phyloP scores from a whole-genome alignment of 2,113 vertebrate genomes.

The Rhinoptilus africanus region DNA sequence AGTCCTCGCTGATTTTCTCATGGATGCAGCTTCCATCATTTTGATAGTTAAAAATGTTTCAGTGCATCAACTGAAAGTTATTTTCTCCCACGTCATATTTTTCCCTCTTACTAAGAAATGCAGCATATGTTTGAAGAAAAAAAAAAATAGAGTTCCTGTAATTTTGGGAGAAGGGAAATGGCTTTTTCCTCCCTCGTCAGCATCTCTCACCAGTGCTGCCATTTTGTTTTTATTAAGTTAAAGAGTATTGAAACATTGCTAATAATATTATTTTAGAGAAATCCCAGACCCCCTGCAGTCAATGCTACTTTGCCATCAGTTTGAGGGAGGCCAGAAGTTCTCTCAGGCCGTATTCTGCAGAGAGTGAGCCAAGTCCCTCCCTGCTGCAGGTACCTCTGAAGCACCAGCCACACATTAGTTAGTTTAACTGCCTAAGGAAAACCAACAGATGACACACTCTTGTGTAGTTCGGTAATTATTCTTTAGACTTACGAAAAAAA shows the following conservation, averaged over 20 bases:
- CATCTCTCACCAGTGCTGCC: neutral
- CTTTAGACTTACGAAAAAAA: neutral
- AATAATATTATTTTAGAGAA: constrained; percentile 42
- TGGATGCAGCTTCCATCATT: constrained; percentile 25
- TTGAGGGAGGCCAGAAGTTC: neutral
- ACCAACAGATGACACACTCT: neutral
- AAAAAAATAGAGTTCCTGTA: neutral
- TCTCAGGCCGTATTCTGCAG: neutral
- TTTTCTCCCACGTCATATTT: constrained; percentile 57
- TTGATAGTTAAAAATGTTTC: constrained; percentile 58
- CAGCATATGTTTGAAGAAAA: neutral
- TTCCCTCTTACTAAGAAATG: constrained; percentile 35
- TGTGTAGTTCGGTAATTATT: neutral
- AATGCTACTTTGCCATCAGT: neutral
- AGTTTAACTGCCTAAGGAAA: neutral
- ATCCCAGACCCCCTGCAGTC: neutral
- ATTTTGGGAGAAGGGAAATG: neutral
- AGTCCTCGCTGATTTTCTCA: constrained; percentile 58
- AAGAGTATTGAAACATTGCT: neutral
- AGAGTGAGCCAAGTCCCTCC: neutral
- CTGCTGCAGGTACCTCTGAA: neutral
- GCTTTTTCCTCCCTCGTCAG: neutral
- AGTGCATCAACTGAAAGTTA: constrained; percentile 47
- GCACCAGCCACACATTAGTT: neutral
- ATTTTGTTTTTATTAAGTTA: constrained; percentile 36